Evolutionary conservation across 2,797 vertebrate genomes (phyloP), one percentile per base, ranked within the genome.

Genomic region (Alcedo atthis): DNA sequence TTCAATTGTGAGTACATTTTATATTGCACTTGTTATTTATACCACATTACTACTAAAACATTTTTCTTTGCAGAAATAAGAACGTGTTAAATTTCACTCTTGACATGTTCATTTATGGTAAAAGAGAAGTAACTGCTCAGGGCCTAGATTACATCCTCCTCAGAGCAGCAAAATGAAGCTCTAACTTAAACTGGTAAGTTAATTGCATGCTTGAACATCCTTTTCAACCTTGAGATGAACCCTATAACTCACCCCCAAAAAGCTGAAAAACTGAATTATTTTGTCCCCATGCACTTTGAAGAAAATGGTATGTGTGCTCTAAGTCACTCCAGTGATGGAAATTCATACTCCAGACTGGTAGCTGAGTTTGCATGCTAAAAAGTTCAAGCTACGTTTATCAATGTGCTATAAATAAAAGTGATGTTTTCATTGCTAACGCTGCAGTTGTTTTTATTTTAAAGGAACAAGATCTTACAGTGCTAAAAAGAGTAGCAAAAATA

Each of bases 181-280:
- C 62, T 64, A 46, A 67, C 18, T 63, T 85, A 33, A 82, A 61
- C 57, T n/a, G 6, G 3, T 57, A 48, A 57, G n/a, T 70, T 89
- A 92, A 82, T 70, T 87, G 71, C 54, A 49, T 70, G 26, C n/a
- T 78, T 35, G 45, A 91, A 80, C 30, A 68, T 53, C 57, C 45
- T 89, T 80, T 74, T 82, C 28, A 33, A 49, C 62, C 80, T 80
- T 58, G 14, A 59, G 51, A 71, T 81, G 46, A 87, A 81, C 73
- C 54, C 3, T 22, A 48, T 78, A 91, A 83, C 30, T 87, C 64
- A 73, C 32, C 43, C 46, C 46, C 7, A 62, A 85, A 85, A 81
- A 76, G 37, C 82, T 68, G 71, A 82, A 91, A 85, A 92, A 22
- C 24, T 57, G 51, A 22, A 81, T 89, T 89, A 71, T 81, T 92